Base-by-base conservation (phyloP, 2,797 vertebrate genomes). In the Myotis planiceps region DNA sequence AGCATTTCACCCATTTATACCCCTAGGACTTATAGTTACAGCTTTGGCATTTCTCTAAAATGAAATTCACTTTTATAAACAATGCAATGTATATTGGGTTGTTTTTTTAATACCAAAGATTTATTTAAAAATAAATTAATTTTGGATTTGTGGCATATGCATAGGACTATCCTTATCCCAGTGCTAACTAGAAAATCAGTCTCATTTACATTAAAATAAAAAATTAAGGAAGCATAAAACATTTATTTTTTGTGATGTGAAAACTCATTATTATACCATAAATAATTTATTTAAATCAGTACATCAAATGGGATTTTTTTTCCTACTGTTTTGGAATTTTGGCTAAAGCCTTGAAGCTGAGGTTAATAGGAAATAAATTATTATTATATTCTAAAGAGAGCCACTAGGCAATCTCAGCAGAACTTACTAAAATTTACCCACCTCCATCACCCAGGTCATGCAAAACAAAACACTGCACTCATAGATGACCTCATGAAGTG, bases 181-280 rank as follows among this genome's bases (percentile, higher is more conserved):
- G 25, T 27, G 68, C 45, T 27, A 21, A 63, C 87, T 84, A 78
- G 25, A 55, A 96, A 51, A 76, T 9, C 68, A 9, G 3, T 69
- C 71, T 63, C 47, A 72, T 94, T 95, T 96, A 66, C 47, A 88
- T 85, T 74, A 74, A 76, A 96, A 95, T 96, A 89, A 87, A 95
- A 92, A 51, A 78, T 78, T 75, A 63, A 93, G 86, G 55, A 92
- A 68, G 32, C 72, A 82, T 68, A 78, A 90, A 96, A 72, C 4
- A 23, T 72, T 89, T 83, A 65, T 68, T 89, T 96, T 68, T 51
- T 47, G 29, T 81, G 32, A 90, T 18, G 79, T 32, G 14, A 88
- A 90, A 92, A 81, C 47, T 58, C 65, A 69, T 90, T 83, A 82
- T 66, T 60, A 88, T 53, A 91, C 45, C 13, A 69, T 95, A 90